Base-by-base conservation (phyloP, 2,797 vertebrate genomes). In the Gymnoscopelus braueri region DNA sequence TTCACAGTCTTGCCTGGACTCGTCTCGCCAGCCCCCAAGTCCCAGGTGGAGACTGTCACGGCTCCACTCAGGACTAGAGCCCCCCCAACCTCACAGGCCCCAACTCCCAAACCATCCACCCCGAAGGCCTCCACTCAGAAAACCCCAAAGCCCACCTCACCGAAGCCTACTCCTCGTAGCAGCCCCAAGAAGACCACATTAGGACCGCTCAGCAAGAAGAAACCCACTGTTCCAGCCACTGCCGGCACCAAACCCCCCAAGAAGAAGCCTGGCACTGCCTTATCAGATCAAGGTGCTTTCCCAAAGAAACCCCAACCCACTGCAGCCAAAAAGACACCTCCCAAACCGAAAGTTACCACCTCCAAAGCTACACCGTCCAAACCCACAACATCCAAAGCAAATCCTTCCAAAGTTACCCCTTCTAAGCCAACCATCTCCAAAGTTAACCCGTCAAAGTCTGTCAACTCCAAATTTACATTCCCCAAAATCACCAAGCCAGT, bases 11-110 rank as follows among this genome's bases (percentile, higher is more conserved):
- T 89, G 59, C 65, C 87, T 61, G 74, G 83, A 73, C 78, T 90
- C 15, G 79, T 57, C 15, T 67, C 74, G 24, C 87, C 84, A 8
- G 79, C 84, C 63, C 76, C 69, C 47, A 88, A 77, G 71, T 57
- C 60, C 60, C 85, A 70, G 66, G 89, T 78, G 9, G 82, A 88
- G 74, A 91, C 87, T 56, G 86, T 91, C 75, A 92, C 92, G 62
- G 78, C 70, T 79, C 89, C 86, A 82, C 90, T 89, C 77, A 87
- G 84, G 83, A 90, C 71, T 77, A 82, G 74, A 82, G 61, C 53
- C 64, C 11, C 79, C 56, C 87, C 79, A 1, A 79, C 64, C 52
- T 76, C 78, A 67, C 23, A 6, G 32, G 32, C 58, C 9, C 23
- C 44, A 12, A 29, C 52, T 26, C 35, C 65, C 51, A 68, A 77